Evolutionary conservation across 2,113 vertebrate genomes (phyloP).

Genomic region (Heliornis fulica): DNA sequence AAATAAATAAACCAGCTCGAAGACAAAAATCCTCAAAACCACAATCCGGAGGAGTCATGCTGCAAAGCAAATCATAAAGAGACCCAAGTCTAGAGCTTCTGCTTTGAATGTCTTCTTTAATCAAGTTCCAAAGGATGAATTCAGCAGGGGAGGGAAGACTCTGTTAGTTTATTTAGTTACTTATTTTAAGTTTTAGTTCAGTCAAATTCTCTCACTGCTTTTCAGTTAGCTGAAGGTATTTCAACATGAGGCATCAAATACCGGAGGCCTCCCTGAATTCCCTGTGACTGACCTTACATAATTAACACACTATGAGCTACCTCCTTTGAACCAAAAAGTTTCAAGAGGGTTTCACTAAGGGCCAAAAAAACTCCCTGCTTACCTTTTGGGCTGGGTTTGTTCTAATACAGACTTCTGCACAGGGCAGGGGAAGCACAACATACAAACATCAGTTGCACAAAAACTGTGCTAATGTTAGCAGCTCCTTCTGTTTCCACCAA

Average conservation of each 20-base stretch:
- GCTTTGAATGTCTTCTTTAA: slow-evolving; percentile 12
- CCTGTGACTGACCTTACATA: background rate
- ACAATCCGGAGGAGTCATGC: background rate
- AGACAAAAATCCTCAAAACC: background rate
- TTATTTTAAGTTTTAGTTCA: background rate
- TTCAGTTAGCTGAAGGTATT: background rate
- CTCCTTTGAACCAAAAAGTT: background rate
- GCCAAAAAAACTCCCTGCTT: background rate
- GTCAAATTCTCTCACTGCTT: background rate
- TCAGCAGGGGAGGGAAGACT: background rate
- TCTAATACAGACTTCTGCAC: background rate
- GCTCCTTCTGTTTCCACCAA: background rate
- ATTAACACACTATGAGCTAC: background rate
- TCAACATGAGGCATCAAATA: slow-evolving; percentile 6
- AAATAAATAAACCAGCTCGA: background rate
- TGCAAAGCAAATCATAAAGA: background rate
- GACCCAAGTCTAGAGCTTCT: background rate
- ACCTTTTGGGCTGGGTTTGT: background rate
- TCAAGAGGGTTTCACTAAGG: background rate
- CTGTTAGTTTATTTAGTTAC: background rate
- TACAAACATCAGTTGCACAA: background rate
- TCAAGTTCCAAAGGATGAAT: background rate
- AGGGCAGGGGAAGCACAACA: background rate
- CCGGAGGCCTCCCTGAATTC: background rate
- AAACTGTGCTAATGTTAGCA: background rate